Evolutionary conservation across 2,113 vertebrate genomes (phyloP), one percentile per base, ranked within the genome.

Genomic region (Ondatra zibethicus): DNA sequence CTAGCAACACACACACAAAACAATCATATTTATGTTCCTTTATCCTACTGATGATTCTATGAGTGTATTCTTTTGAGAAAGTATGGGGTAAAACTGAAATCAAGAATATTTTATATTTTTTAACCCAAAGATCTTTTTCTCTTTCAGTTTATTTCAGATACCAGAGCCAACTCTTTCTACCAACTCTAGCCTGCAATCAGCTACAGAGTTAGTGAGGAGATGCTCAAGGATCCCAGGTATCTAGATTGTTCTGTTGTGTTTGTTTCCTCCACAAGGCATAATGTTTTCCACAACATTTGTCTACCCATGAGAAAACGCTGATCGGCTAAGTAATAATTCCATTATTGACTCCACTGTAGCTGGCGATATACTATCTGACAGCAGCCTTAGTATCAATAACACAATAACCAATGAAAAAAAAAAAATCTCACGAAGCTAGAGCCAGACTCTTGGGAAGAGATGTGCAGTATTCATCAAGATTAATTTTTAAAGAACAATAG

Each of bases 251-350:
- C 63, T 73, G 31, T 21, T 90, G 16, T 90, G 77, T 89, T 90
- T 93, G 45, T 52, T 70, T 80, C 36, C 39, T 9, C 13, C 12
- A 45, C n/a, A 77, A 87, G 85, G 27, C 2, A 31, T 39, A 39
- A 93, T 5, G 27, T 80, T 93, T 82, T 86, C 86, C 94, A 29
- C 91, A 39, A 77, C 81, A 96, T 93, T 92, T 95, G 55, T 78
- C 93, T 65, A 73, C n/a, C 3, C 39, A 90, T 9, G 85, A 96
- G 81, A 39, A 94, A 97, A 90, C 86, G 61, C 29, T 27, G 91
- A 52, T 92, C 66, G 76, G 73, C 76, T 77, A 90, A 93, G 68
- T 73, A 87, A 92, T 96, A 65, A 88, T 95, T 92, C 63, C 89
- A 75, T 78, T 68, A 92, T 78, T 72, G 91, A 92, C 81, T 93